Conservation (phyloP, 2,797 vertebrate genomes). For the Gobio occitaniae region DNA sequence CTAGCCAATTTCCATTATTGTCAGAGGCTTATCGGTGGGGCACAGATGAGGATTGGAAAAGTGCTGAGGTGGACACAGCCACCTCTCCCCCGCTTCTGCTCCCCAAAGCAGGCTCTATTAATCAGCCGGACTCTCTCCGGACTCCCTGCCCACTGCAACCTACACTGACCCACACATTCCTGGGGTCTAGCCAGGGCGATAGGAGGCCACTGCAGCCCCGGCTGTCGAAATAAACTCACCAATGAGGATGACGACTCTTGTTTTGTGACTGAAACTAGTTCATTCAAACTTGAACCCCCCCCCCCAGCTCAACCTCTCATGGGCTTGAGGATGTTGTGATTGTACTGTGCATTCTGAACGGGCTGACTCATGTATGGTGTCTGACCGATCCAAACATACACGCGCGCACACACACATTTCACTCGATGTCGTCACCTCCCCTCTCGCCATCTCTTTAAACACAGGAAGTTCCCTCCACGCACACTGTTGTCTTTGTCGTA, state of each 20-base stretch:
- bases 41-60: conserved; percentile 79
- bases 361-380: conserved; percentile 71
- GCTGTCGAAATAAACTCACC: conserved; percentile 75
- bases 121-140: conserved; percentile 66
- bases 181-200: conserved; percentile 78
- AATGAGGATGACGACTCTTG: conserved; percentile 73
- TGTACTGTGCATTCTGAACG: conserved; percentile 37
- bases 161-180: conserved; percentile 70
- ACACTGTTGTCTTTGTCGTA: conserved; percentile 82
- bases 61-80: conserved; percentile 82
- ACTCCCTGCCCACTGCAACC: conserved; percentile 56
- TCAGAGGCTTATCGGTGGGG: conserved; percentile 76
- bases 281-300: conserved; percentile 13
- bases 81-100: conserved; percentile 67
- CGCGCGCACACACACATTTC: background rate
- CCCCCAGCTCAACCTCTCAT: conserved; percentile 25
- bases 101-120: conserved; percentile 68
- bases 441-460: conserved; percentile 78
- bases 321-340: conserved; percentile 46
- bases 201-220: conserved; percentile 74
- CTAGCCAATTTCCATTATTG: conserved; percentile 78
- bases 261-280: conserved; percentile 34
- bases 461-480: conserved; percentile 82
- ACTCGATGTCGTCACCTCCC: conserved; percentile 45
- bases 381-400: conserved; percentile 43